phyloP scores from a whole-genome alignment of 2,797 vertebrate genomes.

The Paedocypris micromegethes region DNA sequence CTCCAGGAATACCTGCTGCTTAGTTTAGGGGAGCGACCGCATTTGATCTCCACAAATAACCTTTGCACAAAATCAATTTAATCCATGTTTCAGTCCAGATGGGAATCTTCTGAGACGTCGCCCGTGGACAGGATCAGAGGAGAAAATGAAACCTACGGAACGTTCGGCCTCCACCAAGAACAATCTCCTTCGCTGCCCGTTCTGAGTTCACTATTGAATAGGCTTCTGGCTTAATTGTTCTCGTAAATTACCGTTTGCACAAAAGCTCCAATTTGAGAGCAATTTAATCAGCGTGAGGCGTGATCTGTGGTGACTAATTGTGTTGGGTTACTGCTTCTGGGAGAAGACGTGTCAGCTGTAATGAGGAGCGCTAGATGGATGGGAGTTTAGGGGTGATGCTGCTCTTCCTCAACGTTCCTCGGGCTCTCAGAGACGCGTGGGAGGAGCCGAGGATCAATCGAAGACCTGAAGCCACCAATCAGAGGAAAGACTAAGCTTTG shows the following conservation, averaged over 20 bases:
- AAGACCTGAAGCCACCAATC: background rate
- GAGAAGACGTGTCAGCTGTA: slow-evolving; percentile 14
- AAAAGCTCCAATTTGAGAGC: slow-evolving; percentile 26
- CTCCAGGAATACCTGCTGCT: slow-evolving; percentile 1
- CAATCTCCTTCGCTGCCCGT: background rate
- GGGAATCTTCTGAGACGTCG: background rate
- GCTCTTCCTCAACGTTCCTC: background rate
- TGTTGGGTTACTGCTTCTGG: slow-evolving; percentile 1
- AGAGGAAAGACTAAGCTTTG: too few relatives aligned
- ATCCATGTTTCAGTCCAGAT: background rate
- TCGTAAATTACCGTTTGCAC: slow-evolving; percentile 23
- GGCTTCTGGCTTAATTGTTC: slow-evolving; percentile 21
- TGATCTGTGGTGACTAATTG: slow-evolving; percentile 33
- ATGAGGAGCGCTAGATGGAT: slow-evolving; percentile 27
- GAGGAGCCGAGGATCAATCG: slow-evolving; percentile 18
- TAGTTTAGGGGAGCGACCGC: background rate
- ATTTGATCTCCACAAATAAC: slow-evolving; percentile 10
- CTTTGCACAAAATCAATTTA: slow-evolving; percentile 3
- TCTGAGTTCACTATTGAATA: slow-evolving; percentile 3
- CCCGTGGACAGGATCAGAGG: too few relatives aligned
- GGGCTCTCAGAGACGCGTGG: slow-evolving; percentile 18
- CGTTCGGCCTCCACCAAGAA: too few relatives aligned
- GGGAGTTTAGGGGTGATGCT: slow-evolving; percentile 13
- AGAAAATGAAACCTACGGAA: too few relatives aligned
- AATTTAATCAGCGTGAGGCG: slow-evolving; percentile 30